Evolutionary conservation across 2,113 vertebrate species (phyloP), one percentile per base, ranked within the genome.

Genomic region (Diadophis punctatus): DNA sequence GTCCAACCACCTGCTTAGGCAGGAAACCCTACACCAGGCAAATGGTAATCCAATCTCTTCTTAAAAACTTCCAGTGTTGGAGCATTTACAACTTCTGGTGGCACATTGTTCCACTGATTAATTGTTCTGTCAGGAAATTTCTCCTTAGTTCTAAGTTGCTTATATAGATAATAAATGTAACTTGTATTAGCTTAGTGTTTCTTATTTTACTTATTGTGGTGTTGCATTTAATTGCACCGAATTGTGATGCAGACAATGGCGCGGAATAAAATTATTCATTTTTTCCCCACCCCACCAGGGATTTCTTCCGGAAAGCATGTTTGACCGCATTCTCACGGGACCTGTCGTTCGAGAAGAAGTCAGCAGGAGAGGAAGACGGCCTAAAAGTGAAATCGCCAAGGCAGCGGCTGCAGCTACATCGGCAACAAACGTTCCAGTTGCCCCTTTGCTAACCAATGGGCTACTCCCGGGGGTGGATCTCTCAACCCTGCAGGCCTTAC

Each of bases 331-430:
- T 96, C 98, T 99, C 88, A 99, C 99, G 0, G 99, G 99, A 49
- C 99, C 99, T 12, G 99, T 99, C 18, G 99, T 99, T 94, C 98
- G 99, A 1, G 99, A 99, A 90, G 99, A 99, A 97, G 99, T 99
- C 53, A 99, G 99, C 96, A 97, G 99, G 30, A 96, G 99, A 30
- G 99, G 99, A 9, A 96, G 99, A n/a, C 98, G 99, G 93, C 99
- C 99, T 49, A 99, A 99, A 95, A 99, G 99, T 23, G 98, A 98
- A 90, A 94, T 98, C 63, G 98, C 98, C 0, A 99, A 99, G 97
- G 98, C 98, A 1, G 97, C 97, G 0, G 96, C 98, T 0, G 97
- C 96, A 0, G 94, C 98, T 0, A 95, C 98, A 8, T 94, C 97
- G 0, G 94, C 97, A 2, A 94, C 98, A 0, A 91, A 97, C 11